Evolutionary conservation across 2,888 invertebrate genomes (phyloP), one percentile per base, ranked within the genome.

Genomic region (Pandemis cinnamomeana): DNA sequence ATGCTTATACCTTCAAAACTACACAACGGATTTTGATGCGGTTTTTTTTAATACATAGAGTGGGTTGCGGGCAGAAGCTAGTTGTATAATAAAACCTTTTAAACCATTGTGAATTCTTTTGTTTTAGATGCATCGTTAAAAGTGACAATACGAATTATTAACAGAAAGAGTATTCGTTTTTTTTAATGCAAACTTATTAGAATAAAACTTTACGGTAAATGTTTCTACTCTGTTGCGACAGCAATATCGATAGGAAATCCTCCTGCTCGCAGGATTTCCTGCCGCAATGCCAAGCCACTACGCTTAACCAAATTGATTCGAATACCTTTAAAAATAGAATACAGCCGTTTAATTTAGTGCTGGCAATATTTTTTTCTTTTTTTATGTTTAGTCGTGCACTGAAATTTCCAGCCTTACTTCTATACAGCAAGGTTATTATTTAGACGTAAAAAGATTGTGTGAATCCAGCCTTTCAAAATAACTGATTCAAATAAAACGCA

Each of bases 211-310:
- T n/a, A 6, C 13, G n/a, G 68, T 55, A 20, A 72, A 46, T 13
- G 27, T 51, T 63, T 41, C 67, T 15, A 61, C 61, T 42, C 36
- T 53, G 41, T 42, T 61, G 53, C 41, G 63, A 55, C 13, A 67
- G 67, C 67, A 62, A 62, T 51, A 67, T 60, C 61, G 67, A 72
- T 46, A 55, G 72, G 72, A 72, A 72, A 72, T 68, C 62, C 72
- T 62, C 63, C 58, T 68, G 68, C 68, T 46, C 58, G 58, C 53
- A 48, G 72, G 68, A 72, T 48, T 69, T 69, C 68, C 68, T 68
- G 63, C 53, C 58, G 58, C 48, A 48, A 58, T 15, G 41, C 46
- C 36, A 27, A 68, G 58, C 72, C 58, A 48, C 7, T 58, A 58
- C 1, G 55, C 46, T 20, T 20, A 63, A 20, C 44, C n/a, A 8